Evolutionary conservation across 2,888 invertebrate species (phyloP).

Genomic region (Drosophila multiciliata): DNA sequence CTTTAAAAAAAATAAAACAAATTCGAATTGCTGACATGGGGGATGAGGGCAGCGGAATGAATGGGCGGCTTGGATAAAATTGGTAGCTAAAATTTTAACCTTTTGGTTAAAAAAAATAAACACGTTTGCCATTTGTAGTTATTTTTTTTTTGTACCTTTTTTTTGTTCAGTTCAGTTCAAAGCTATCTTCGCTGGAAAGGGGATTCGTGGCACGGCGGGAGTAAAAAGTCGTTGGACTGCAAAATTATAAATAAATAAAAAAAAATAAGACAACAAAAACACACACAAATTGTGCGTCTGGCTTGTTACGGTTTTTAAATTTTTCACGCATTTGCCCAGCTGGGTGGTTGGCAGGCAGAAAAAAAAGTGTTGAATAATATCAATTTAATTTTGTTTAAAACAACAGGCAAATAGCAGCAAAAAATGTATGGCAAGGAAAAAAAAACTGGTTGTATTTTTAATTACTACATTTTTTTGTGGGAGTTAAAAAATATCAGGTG

Average conservation of each 20-base stretch:
- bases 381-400: constrained; percentile 19
- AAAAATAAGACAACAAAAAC: constrained; percentile 11
- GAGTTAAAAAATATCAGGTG: constrained; percentile 50
- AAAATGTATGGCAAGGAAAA: not conserved
- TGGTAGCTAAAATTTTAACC: constrained; percentile 32
- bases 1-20: no score
- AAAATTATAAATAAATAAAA: not conserved
- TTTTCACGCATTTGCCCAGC: constrained; percentile 43
- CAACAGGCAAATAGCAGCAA: constrained; percentile 14
- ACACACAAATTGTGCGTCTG: constrained; percentile 29
- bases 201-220: not conserved
- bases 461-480: constrained; percentile 58
- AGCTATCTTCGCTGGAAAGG: constrained; percentile 19
- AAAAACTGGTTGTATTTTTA: constrained; percentile 53
- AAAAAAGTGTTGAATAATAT: constrained; percentile 60
- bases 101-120: constrained; percentile 34
- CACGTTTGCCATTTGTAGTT: constrained; percentile 53
- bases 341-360: not conserved
- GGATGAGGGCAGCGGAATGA: not conserved
- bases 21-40: constrained; percentile 19
- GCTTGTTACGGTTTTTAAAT: constrained; percentile 55
- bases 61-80: constrained; percentile 11
- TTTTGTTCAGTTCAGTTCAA: constrained; percentile 35
- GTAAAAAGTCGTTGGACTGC: constrained; percentile 9
- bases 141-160: constrained; percentile 28